Percentiles rank a stretch among this genome's conserved stretches.
These are phyloP conservation scores for Ramphastos sulfuratus DNA, from an alignment of 2,113 vertebrate genomes.

Conservation along the genomic window DNA sequence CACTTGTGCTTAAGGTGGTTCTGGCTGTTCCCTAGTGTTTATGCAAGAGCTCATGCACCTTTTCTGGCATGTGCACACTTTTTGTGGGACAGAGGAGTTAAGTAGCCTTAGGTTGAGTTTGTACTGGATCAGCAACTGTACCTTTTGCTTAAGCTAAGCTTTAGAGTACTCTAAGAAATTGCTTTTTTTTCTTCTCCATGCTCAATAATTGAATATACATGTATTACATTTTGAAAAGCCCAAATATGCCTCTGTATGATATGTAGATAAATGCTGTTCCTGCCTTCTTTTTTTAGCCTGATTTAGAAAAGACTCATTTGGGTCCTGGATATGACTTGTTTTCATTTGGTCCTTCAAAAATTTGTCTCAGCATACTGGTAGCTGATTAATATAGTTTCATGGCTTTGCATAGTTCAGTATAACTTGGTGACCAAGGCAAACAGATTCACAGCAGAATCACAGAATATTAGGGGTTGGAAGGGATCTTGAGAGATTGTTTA, in stretches of 20 bases:
- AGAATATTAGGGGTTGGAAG: neutral
- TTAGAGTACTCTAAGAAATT: neutral
- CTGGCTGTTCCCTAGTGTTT: neutral
- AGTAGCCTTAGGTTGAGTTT: neutral
- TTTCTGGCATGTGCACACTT: neutral
- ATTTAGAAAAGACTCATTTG: neutral
- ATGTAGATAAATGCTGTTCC: neutral
- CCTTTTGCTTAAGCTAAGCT: neutral
- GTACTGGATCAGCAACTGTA: neutral
- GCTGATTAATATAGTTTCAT: neutral
- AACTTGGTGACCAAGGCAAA: neutral
- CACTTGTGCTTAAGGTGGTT: neutral
- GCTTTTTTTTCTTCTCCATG: neutral
- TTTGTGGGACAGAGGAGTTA: neutral
- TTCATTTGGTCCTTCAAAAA: neutral
- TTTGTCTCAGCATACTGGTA: neutral
- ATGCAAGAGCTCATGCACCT: neutral
- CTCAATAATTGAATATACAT: neutral
- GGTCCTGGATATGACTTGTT: neutral
- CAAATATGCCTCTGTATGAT: neutral
- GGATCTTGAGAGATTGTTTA: too few relatives aligned
- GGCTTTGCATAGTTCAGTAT: neutral
- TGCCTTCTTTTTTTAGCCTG: neutral
- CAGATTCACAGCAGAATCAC: neutral
- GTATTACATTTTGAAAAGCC: neutral